These are phyloP conservation scores for Laterallus jamaicensis DNA, from an alignment of 2,113 vertebrate species.

Conservation along the genomic window DNA sequence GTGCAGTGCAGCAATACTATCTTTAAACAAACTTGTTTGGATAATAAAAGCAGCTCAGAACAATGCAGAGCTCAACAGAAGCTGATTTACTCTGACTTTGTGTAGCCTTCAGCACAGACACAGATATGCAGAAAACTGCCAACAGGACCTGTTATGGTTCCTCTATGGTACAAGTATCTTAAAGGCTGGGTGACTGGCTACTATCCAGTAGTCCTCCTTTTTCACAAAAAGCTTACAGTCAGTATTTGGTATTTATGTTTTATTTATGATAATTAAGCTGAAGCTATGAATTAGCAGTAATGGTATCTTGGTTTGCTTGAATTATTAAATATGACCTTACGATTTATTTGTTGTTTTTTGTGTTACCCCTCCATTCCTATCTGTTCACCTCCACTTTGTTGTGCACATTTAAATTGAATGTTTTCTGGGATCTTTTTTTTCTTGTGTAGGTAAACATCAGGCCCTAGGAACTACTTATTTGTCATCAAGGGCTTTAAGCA, in stretches of 20 bases:
- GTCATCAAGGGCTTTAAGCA: neutral
- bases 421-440: neutral
- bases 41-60: constrained; percentile 9
- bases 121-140: neutral
- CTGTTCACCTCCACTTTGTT: neutral
- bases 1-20: neutral
- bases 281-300: neutral
- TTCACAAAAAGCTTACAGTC: neutral
- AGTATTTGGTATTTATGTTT: neutral
- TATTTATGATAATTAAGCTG: neutral
- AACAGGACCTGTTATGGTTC: neutral
- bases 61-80: neutral
- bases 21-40: neutral
- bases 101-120: neutral
- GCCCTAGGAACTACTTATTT: neutral
- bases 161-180: neutral
- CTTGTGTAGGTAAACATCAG: neutral
- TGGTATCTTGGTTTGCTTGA: neutral
- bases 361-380: neutral
- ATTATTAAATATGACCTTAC: neutral
- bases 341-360: neutral
- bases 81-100: neutral
- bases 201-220: neutral
- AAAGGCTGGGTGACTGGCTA: neutral
- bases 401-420: neutral